Conservation (phyloP, 2,113 vertebrate species). For the Sminthopsis crassicaudata region DNA sequence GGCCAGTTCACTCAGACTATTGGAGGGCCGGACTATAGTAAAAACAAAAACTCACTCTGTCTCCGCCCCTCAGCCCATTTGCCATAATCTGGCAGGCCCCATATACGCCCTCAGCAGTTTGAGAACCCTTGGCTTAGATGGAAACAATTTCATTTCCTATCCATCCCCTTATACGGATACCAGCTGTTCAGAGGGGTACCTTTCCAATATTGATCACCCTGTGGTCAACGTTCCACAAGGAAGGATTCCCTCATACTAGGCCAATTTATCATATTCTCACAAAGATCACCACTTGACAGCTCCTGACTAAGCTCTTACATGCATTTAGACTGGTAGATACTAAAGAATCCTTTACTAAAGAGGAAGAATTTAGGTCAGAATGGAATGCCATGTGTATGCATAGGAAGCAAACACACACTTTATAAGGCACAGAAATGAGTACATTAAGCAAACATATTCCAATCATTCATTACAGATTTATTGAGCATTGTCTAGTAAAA, state of each 20-base stretch:
- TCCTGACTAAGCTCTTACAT: conserved; percentile 7
- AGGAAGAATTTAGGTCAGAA: conserved; percentile 9
- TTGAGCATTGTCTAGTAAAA: accelerated
- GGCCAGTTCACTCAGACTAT: too few relatives aligned
- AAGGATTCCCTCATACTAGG: background rate
- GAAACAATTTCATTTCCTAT: background rate
- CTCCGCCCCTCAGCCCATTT: too few relatives aligned
- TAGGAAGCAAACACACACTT: conserved; percentile 14
- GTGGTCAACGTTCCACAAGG: background rate
- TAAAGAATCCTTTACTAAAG: background rate
- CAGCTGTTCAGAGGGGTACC: background rate
- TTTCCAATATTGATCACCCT: background rate
- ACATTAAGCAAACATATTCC: accelerated
- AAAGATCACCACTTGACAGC: background rate
- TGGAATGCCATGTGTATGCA: background rate
- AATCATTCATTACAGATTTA: background rate
- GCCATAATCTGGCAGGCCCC: too few relatives aligned
- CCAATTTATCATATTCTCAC: background rate
- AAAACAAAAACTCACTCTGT: too few relatives aligned
- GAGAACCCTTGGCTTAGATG: too few relatives aligned
- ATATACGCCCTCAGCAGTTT: too few relatives aligned
- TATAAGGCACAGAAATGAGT: background rate
- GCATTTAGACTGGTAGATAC: background rate
- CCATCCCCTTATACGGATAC: background rate
- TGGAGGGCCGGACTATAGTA: too few relatives aligned